Base-by-base conservation (phyloP, 2,888 invertebrate species). In the Hyposoter dolosus region DNA sequence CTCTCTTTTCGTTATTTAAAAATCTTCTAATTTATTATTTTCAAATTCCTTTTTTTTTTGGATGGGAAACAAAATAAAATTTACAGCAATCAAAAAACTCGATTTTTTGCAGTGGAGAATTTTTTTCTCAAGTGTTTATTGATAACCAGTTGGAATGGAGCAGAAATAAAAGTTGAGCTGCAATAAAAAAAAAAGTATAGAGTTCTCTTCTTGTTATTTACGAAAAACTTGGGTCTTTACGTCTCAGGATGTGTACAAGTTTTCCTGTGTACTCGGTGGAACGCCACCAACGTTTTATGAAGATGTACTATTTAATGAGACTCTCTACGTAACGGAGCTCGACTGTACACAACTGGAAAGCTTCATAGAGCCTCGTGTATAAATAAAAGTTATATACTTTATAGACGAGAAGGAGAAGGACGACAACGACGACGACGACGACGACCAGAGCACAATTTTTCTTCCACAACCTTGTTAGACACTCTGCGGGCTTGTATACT, bases 271-370 rank as follows among this genome's bases (percentile, higher is more conserved):
- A 60, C 5, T 7, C 32, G 75, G 35, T 72, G 53, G 66, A 77
- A 72, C 19, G 43, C 40, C 72, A 81, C 23, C 28, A 72, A 66
- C n/a, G 66, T 56, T 72, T 77, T 35, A 77, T 56, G n/a, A 72
- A 56, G 65, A 65, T 23, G 40, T 77, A 72, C 43, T 66, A 53
- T 63, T 76, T 63, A 81, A 84, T 81, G 81, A 84, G 81, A 81
- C 53, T 43, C 23, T 43, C n/a, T 53, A 53, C 72, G 17, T 76
- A 47, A 40, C 28, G 32, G 43, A 65, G 19, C 43, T 47, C 47
- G 28, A 76, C 63, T 45, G 19, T 15, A 35, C 60, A 32, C 65
- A 35, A 63, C 47, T 40, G 40, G 28, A n/a, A 32, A 47, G 32
- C 50, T 56, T 23, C 15, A 15, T 40, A 40, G 23, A 28, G 32